phyloP scores from a whole-genome alignment of 2,113 vertebrate genomes.

The Rhinolophus ferrumequinum region DNA sequence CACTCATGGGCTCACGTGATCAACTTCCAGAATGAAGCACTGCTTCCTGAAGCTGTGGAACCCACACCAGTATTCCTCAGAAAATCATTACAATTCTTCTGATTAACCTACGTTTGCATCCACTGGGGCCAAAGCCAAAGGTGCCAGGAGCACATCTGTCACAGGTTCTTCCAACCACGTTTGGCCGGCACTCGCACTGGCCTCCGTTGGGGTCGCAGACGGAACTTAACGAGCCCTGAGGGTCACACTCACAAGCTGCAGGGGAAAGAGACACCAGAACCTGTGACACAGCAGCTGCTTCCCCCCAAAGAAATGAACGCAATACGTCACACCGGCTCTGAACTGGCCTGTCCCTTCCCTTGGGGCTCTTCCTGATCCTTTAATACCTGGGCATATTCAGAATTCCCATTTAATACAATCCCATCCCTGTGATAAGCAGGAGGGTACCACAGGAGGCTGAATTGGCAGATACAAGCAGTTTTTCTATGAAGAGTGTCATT shows the following conservation, averaged over 20 bases:
- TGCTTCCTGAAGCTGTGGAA: neutral
- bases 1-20: fast-evolving
- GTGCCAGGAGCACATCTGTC: constrained; percentile 93
- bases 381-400: neutral
- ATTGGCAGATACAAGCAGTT: neutral
- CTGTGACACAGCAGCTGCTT: fast-evolving
- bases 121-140: constrained; percentile 94
- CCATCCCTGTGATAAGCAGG: neutral
- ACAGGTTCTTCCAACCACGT: constrained; percentile 93
- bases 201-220: constrained; percentile 95
- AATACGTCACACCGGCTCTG: neutral
- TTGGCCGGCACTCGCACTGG: constrained; percentile 95
- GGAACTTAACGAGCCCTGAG: constrained; percentile 95
- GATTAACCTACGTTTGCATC: constrained; percentile 92
- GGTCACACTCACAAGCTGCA: constrained; percentile 95
- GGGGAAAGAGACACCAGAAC: neutral
- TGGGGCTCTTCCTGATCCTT: fast-evolving
- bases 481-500: neutral
- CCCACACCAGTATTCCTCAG: neutral
- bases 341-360: neutral
- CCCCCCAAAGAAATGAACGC: fast-evolving
- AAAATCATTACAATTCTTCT: neutral
- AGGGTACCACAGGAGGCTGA: neutral
- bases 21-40: fast-evolving
- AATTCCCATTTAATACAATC: neutral